Percentiles rank a stretch among this genome's conserved stretches.
phyloP scores from a whole-genome alignment of 2,797 vertebrate species.

The Melanotaenia trifasciata region DNA sequence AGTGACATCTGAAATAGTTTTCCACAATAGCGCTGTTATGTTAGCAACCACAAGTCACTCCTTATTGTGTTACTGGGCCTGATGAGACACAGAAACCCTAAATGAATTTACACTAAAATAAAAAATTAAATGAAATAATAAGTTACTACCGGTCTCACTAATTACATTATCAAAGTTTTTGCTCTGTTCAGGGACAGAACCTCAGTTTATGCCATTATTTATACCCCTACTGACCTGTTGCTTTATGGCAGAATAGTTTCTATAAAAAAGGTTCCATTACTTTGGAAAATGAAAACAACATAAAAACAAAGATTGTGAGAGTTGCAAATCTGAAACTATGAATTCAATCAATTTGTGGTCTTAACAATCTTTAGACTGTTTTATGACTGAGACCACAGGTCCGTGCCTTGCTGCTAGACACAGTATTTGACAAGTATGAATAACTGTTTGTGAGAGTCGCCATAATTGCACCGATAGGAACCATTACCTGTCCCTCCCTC shows the following conservation, averaged over 20 bases:
- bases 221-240: too few relatives aligned
- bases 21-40: not conserved
- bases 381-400: conserved; percentile 14
- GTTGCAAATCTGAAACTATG: not conserved
- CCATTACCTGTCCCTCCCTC: conserved; percentile 82
- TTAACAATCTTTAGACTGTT: conserved; percentile 2
- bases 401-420: conserved; percentile 45
- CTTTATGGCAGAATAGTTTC: not conserved
- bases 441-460: conserved; percentile 71
- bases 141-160: not conserved
- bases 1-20: not conserved
- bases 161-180: not conserved
- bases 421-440: conserved; percentile 72
- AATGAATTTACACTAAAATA: not conserved
- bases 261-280: not conserved
- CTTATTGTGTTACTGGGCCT: not conserved
- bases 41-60: not conserved
- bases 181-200: not conserved
- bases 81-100: not conserved
- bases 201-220: too few relatives aligned
- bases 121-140: not conserved
- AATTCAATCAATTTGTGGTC: not conserved
- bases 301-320: not conserved
- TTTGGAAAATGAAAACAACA: not conserved
- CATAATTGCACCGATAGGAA: conserved; percentile 77